Conservation (phyloP, 2,797 vertebrate genomes). For the Lepus oiostolus region DNA sequence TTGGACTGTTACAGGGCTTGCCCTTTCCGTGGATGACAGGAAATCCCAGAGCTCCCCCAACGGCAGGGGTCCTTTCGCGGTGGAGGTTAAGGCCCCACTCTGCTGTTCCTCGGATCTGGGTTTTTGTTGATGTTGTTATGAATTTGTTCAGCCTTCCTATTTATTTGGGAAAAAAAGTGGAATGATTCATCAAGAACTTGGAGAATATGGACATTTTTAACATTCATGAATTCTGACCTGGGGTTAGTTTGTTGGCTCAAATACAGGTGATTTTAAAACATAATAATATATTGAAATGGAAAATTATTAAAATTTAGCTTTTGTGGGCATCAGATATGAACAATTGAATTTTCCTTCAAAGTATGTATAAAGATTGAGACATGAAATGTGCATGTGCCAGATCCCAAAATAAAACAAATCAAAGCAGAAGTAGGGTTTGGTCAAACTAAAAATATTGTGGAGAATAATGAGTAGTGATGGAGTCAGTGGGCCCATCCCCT, state of each 20-base stretch:
- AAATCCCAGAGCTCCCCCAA: neutral
- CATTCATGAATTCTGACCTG: neutral
- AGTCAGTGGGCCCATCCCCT: neutral
- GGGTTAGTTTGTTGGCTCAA: slow-evolving; percentile 1
- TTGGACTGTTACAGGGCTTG: neutral
- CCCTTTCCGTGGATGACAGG: neutral
- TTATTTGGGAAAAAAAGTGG: neutral
- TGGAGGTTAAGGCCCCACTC: neutral
- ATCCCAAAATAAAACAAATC: slow-evolving; percentile 44
- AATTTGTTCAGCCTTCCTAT: neutral
- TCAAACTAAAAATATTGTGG: slow-evolving; percentile 15
- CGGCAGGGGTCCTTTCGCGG: neutral
- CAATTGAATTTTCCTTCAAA: slow-evolving; percentile 62
- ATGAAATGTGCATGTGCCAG: neutral
- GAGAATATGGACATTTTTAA: slow-evolving; percentile 39
- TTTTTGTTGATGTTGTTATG: neutral
- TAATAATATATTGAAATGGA: neutral
- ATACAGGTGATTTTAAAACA: neutral
- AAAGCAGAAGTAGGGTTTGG: slow-evolving; percentile 42
- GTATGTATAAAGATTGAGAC: slow-evolving; percentile 14
- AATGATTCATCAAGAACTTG: slow-evolving; percentile 41
- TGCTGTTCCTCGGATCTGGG: neutral
- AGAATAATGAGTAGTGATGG: neutral
- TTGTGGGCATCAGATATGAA: neutral
- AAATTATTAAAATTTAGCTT: slow-evolving; percentile 44